Percentiles rank a stretch among this genome's conserved stretches.
Conservation (phyloP, 2,797 vertebrate genomes). For the Carduelis carduelis region DNA sequence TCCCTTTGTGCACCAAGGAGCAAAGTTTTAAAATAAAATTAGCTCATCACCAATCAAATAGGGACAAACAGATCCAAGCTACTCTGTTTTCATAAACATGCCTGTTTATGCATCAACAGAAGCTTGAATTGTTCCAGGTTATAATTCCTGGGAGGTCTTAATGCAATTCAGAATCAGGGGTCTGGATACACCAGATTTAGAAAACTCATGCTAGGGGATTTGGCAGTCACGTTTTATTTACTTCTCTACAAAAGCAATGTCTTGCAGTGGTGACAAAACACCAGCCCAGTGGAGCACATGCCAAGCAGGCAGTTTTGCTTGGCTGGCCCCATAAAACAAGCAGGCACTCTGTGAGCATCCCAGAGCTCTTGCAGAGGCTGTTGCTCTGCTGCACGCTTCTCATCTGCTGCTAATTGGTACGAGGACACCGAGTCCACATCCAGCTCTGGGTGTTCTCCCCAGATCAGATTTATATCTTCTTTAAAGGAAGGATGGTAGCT, state of each 20-base stretch:
- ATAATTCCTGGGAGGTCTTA: background rate
- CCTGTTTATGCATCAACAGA: background rate
- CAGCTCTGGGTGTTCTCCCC: background rate
- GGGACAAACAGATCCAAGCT: background rate
- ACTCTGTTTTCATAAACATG: background rate
- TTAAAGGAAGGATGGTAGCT: background rate
- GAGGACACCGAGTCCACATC: background rate
- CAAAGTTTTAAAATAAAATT: slow-evolving; percentile 33
- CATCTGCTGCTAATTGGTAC: background rate
- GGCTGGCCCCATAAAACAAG: background rate
- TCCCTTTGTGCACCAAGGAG: background rate
- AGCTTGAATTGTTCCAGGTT: background rate
- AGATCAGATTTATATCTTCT: background rate
- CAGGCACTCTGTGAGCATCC: background rate
- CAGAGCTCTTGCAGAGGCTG: background rate
- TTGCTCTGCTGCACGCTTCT: background rate
- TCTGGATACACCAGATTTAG: background rate
- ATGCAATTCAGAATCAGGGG: background rate
- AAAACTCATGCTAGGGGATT: background rate
- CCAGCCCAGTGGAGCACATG: background rate
- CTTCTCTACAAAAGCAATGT: background rate
- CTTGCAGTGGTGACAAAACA: background rate
- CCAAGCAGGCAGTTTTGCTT: background rate
- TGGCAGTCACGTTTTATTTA: background rate
- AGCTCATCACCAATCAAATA: background rate